phyloP scores from a whole-genome alignment of 2,113 vertebrate species.

The Cyanoramphus novaezelandiae region DNA sequence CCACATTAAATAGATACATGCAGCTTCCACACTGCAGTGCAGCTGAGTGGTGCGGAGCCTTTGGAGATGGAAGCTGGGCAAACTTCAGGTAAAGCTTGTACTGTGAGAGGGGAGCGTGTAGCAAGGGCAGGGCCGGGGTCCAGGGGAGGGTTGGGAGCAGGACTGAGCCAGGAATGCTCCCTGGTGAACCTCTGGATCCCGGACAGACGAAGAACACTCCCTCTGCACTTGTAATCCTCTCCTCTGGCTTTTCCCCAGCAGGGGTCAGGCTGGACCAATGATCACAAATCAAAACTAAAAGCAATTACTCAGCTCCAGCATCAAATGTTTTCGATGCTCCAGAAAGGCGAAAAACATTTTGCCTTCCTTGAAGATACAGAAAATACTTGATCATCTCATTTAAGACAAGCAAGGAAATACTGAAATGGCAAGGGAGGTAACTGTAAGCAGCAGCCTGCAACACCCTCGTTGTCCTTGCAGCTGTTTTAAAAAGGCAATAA shows the following conservation, averaged over 20 bases:
- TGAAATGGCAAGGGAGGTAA: background rate
- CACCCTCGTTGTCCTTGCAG: background rate
- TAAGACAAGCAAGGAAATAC: background rate
- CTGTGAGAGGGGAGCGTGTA: rapidly evolving
- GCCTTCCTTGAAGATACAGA: background rate
- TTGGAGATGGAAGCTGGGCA: background rate
- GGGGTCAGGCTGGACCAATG: constrained; percentile 39
- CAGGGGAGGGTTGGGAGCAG: rapidly evolving
- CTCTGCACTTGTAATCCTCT: background rate
- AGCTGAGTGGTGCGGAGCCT: too few species aligned
- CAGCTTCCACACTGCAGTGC: rapidly evolving
- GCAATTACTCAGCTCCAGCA: background rate
- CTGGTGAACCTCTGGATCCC: too few species aligned
- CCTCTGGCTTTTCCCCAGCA: constrained; percentile 27
- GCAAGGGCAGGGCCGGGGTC: background rate
- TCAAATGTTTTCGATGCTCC: background rate
- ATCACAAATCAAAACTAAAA: background rate
- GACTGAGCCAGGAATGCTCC: rapidly evolving
- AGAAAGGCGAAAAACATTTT: background rate
- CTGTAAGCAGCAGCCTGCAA: background rate
- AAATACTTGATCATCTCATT: background rate
- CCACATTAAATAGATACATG: rapidly evolving
- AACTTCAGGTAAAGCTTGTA: background rate
- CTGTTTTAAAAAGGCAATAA: background rate
- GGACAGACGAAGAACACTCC: rapidly evolving